Evolutionary conservation across 2,797 vertebrate genomes (phyloP), one percentile per base, ranked within the genome.

Genomic region (Spondyliosoma cantharus): DNA sequence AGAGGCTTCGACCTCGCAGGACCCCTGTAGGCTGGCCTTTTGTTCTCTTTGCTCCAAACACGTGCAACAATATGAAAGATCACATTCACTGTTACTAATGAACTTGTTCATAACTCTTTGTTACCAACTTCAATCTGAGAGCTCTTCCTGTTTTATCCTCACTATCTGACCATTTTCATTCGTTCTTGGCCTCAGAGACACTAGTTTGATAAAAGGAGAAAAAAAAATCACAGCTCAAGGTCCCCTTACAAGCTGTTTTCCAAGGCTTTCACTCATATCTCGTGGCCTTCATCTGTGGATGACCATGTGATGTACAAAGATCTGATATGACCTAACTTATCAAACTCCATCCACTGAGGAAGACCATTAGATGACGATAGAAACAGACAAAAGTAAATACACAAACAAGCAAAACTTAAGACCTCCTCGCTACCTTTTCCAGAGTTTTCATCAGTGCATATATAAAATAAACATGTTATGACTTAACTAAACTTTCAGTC

Each of bases 131-230:
- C 3, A 13, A 48, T 53, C 20, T 59, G 50, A n/a, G 16, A 63
- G 56, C 16, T 25, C 14, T 54, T 60, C 1, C 15, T 81, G 69
- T 75, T 60, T 75, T 48, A 32, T 49, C 20, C 9, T 73, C 73
- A 76, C 80, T 74, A 65, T 85, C 75, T 78, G 72, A 29, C 45
- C 70, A 66, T 82, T 72, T 76, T 29, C 27, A 4, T 27, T 7
- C 0, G 22, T 22, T 60, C 24, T 27, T 22, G 1, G 58, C 8
- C 5, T 45, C 4, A 2, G 60, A 29, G 53, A 73, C 12, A 25
- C 19, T 3, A 69, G 52, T 9, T 16, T 19, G 13, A 5, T 15
- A 46, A 59, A 58, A 52, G 6, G 5, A 46, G 52, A 15, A 9
- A 32, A 13, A 1, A 1, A 25, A 61, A 45, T 8, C 0, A 0